These are phyloP conservation scores for Tupaia tana DNA, from an alignment of 2,113 vertebrate species.

Conservation along the genomic window DNA sequence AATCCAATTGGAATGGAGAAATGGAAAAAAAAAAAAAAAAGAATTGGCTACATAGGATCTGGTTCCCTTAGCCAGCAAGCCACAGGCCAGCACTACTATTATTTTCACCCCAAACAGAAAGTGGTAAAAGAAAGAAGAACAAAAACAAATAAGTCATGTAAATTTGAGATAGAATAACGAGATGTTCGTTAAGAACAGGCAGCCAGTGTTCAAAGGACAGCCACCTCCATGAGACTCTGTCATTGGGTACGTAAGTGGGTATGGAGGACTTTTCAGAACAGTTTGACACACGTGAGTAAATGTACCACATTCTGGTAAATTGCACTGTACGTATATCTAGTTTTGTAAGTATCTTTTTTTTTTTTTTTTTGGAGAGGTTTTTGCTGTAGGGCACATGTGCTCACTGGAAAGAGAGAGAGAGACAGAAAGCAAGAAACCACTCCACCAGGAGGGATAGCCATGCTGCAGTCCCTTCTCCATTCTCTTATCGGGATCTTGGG, in stretches of 20 bases:
- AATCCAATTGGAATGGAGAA: too few species aligned
- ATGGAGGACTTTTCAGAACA: not conserved
- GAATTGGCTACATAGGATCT: too few species aligned
- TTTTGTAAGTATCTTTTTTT: not conserved
- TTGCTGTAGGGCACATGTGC: too few species aligned
- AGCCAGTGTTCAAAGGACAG: not conserved
- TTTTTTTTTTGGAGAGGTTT: too few species aligned
- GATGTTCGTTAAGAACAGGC: not conserved
- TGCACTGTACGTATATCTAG: not conserved
- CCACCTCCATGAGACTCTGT: not conserved
- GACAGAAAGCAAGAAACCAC: too few species aligned
- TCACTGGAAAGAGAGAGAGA: too few species aligned
- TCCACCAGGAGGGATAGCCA: too few species aligned
- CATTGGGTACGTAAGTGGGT: not conserved
- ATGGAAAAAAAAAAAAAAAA: not conserved
- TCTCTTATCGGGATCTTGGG: too few species aligned
- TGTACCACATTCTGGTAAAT: not conserved
- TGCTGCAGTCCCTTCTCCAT: too few species aligned
- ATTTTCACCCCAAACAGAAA: not conserved
- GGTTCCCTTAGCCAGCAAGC: too few species aligned
- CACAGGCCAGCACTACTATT: not conserved
- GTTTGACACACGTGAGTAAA: not conserved
- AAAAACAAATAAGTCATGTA: not conserved
- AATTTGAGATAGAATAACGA: not conserved
- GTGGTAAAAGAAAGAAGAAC: not conserved